Evolutionary conservation across 2,888 invertebrate genomes (phyloP), one percentile per base, ranked within the genome.

Genomic region (Rhopalosiphum nymphaeae): DNA sequence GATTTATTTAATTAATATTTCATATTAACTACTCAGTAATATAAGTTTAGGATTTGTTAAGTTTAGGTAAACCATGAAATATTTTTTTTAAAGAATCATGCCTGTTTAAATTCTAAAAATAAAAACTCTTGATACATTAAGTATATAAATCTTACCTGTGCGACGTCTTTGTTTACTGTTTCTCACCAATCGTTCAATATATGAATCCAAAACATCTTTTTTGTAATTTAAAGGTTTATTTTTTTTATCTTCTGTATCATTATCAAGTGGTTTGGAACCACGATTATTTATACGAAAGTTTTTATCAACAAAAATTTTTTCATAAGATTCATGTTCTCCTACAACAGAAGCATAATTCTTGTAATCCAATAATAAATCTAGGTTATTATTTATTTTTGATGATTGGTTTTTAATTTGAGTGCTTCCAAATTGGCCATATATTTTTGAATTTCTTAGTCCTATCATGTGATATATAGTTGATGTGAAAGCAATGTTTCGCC

Each of bases 121-220:
- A n/a, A 67, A 67, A 67, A 67, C 25, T 4, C 13, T 3, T n/a
- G n/a, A n/a, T n/a, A n/a, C n/a, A n/a, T n/a, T 96, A 94, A 96
- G 96, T 91, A 97, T 96, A 86, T 86, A 42, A 25, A 88, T n/a
- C 87, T 91, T 44, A 89, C 94, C 89, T 21, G 89, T 26, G 3
- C 78, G 87, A 49, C 89, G 89, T 29, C 91, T 78, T 84, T 94
- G 56, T 87, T 94, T 94, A 44, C 53, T 46, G 25, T 49, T 91
- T 91, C n/a, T 90, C 29, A 94, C 94, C 16, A 91, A 67, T n/a
- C 67, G 61, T 29, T 94, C 94, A 67, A 94, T 57, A 49, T 67
- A 91, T 5, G n/a, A 61, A 94, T 94, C 94, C 1, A 87, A 67
- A 42, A 42, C 3, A 53, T 94, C 91, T 67, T 94, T 94, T 16